Conservation (phyloP, 1,140 invertebrate genomes). For the Ridgeia piscesae region DNA sequence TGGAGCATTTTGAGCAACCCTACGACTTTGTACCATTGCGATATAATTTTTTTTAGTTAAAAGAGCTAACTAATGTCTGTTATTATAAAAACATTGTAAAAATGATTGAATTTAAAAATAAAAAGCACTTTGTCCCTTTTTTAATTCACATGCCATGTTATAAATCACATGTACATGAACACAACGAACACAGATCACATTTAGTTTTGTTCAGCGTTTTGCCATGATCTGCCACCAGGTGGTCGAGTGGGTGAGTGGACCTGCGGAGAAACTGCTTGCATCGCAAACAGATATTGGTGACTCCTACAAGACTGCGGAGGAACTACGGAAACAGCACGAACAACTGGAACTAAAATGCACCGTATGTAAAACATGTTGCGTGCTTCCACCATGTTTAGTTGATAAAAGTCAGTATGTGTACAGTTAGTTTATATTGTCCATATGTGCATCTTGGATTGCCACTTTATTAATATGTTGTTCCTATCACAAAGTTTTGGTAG, state of each 20-base stretch:
- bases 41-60: too few relatives aligned
- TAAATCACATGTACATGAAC: neutral
- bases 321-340: conserved; percentile 72
- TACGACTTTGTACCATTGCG: too few relatives aligned
- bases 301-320: conserved; percentile 71
- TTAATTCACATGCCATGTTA: neutral
- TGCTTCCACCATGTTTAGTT: neutral
- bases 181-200: neutral
- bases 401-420: neutral
- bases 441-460: neutral
- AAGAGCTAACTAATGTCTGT: too few relatives aligned
- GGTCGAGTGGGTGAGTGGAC: conserved; percentile 76
- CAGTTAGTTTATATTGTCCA: too few relatives aligned
- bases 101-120: too few relatives aligned
- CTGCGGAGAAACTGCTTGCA: conserved; percentile 72
- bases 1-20: too few relatives aligned
- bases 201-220: neutral
- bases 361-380: conserved; percentile 54
- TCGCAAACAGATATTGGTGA: conserved; percentile 72
- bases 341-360: conserved; percentile 75
- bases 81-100: too few relatives aligned
- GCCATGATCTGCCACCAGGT: conserved; percentile 55
- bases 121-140: too few relatives aligned
- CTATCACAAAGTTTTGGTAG: neutral
- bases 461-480: neutral